phyloP scores from a whole-genome alignment of 2,797 vertebrate species.

The Onychomys leucogaster region DNA sequence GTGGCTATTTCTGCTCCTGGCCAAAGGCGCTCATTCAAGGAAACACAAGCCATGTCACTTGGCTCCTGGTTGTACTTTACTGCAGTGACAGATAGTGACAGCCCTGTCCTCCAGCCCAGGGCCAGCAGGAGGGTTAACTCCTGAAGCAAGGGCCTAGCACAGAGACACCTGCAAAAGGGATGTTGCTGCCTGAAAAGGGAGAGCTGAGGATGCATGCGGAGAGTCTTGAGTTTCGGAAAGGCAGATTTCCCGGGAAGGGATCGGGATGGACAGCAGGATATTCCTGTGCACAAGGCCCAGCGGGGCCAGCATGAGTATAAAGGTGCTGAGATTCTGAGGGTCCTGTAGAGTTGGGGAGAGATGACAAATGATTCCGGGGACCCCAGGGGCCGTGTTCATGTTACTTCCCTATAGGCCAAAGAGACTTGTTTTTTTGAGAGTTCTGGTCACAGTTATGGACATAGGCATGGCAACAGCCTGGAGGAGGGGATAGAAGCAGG shows the following conservation, averaged over 20 bases:
- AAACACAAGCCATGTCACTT: rapidly evolving
- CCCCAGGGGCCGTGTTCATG: too few species aligned
- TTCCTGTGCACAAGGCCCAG: neutral
- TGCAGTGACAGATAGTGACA: neutral
- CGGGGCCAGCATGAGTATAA: too few species aligned
- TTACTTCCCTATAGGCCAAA: neutral
- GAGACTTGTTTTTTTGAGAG: neutral
- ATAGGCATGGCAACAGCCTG: too few species aligned
- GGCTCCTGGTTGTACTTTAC: neutral
- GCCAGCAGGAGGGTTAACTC: neutral
- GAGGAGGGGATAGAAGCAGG: neutral
- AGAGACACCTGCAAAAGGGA: neutral
- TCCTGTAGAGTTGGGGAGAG: neutral
- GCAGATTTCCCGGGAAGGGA: neutral
- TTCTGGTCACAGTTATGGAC: neutral
- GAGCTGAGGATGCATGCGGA: too few species aligned
- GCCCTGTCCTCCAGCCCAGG: rapidly evolving
- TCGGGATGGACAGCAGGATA: too few species aligned
- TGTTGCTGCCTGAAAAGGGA: neutral
- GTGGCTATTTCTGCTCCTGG: neutral
- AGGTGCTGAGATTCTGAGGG: neutral
- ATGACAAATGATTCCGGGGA: too few species aligned
- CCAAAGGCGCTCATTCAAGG: neutral
- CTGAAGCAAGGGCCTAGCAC: neutral
- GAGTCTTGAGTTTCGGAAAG: neutral